Evolutionary conservation across 2,888 invertebrate genomes (phyloP).

Genomic region (Caenorhabditis sp.): DNA sequence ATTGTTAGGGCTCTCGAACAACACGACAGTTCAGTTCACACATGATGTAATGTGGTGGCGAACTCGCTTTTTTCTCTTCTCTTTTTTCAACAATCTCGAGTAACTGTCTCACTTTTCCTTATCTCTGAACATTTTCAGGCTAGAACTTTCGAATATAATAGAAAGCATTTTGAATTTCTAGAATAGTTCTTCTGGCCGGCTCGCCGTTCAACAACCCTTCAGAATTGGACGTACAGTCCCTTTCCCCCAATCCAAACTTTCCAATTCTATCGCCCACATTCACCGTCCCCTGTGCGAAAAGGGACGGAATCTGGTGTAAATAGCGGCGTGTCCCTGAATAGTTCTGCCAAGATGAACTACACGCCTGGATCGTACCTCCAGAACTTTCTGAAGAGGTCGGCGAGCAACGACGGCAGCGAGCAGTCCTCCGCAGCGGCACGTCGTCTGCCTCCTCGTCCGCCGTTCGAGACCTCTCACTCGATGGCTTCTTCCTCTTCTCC

Average conservation of each 20-base stretch:
- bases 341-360: conserved; percentile 58
- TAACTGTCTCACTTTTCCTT: too few species aligned
- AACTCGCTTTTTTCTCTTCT: conserved; percentile 21
- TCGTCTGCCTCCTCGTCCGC: conserved; percentile 42
- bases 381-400: conserved; percentile 53
- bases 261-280: conserved; percentile 7
- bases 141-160: too few species aligned
- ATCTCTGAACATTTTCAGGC: too few species aligned
- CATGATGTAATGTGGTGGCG: conserved; percentile 6
- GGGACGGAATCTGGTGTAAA: conserved; percentile 48
- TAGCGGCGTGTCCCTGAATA: conserved; percentile 44
- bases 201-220: conserved; percentile 37
- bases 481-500: conserved; percentile 25
- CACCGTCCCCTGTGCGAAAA: conserved; percentile 20
- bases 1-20: conserved; percentile 29
- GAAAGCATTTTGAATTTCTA: too few species aligned
- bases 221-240: conserved; percentile 28
- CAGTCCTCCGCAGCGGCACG: too few species aligned
- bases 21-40: conserved; percentile 36
- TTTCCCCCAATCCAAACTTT: neutral
- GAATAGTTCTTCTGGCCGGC: conserved; percentile 35
- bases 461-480: conserved; percentile 46
- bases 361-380: conserved; percentile 56
- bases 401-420: conserved; percentile 42
- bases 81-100: neutral